Conservation (phyloP, 2,113 vertebrate genomes). For the Brienomyrus longianalis region DNA sequence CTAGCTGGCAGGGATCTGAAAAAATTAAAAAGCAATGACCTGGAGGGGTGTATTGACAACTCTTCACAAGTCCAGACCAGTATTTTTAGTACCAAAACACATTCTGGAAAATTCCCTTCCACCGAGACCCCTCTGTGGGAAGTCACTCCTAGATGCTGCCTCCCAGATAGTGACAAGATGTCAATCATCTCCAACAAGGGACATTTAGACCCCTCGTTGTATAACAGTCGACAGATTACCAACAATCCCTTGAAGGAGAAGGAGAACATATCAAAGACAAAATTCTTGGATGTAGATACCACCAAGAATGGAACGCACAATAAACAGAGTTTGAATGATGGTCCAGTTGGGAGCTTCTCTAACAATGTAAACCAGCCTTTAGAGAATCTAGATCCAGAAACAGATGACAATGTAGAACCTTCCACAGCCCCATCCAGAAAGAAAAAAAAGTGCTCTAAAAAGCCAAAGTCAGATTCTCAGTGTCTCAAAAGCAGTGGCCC, state of each 20-base stretch:
- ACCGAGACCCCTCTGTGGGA: conserved; percentile 63
- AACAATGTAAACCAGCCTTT: conserved; percentile 77
- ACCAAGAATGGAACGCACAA: conserved; percentile 80
- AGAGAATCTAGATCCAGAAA: conserved; percentile 66
- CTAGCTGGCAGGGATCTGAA: conserved; percentile 82
- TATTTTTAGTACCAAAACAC: conserved; percentile 69
- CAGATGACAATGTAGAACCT: conserved; percentile 65
- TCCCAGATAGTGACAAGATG: conserved; percentile 79
- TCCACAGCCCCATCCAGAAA: conserved; percentile 83
- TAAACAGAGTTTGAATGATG: conserved; percentile 84
- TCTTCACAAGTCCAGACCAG: conserved; percentile 68
- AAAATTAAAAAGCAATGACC: conserved; percentile 66
- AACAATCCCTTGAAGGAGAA: conserved; percentile 82
- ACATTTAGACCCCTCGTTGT: conserved; percentile 59
- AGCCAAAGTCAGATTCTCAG: conserved; percentile 84
- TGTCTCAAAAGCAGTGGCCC: conserved; percentile 69
- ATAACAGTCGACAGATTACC: conserved; percentile 74
- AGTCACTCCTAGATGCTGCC: conserved; percentile 73
- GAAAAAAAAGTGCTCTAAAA: conserved; percentile 90
- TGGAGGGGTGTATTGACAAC: conserved; percentile 78
- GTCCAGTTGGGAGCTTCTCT: conserved; percentile 84
- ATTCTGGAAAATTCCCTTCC: conserved; percentile 61
- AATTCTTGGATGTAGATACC: conserved; percentile 65
- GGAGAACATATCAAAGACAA: conserved; percentile 85
- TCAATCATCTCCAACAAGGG: conserved; percentile 79